phyloP scores from a whole-genome alignment of 1,140 invertebrate genomes.

The Tetramorium simillimum region DNA sequence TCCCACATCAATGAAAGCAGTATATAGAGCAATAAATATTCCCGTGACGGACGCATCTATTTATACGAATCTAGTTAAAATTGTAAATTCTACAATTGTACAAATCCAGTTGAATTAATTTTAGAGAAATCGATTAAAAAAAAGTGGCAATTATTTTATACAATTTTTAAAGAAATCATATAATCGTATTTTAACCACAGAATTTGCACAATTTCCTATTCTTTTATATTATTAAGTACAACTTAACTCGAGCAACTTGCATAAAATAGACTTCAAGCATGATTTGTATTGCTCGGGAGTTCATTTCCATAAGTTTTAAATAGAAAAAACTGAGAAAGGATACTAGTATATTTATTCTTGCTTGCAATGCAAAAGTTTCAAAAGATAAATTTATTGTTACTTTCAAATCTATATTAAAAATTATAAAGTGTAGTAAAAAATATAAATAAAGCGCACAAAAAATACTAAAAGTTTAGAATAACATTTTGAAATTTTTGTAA shows the following conservation, averaged over 20 bases:
- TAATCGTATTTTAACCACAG: neutral
- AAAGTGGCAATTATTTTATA: neutral
- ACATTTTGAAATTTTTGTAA: neutral
- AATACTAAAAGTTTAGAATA: neutral
- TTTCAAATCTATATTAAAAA: neutral
- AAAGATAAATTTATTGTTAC: neutral
- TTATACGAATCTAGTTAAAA: neutral
- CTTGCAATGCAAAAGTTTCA: neutral
- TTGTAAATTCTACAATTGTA: neutral
- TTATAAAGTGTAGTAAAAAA: neutral
- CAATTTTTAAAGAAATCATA: neutral
- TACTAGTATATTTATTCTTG: neutral
- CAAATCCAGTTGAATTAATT: neutral
- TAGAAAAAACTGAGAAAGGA: neutral
- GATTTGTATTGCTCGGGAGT: conserved; percentile 7
- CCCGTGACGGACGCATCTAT: neutral
- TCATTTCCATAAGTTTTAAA: conserved; percentile 30
- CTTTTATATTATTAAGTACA: conserved; percentile 3
- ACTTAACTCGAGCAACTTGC: neutral
- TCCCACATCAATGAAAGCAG: neutral
- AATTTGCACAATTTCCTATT: conserved; percentile 26
- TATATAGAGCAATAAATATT: neutral
- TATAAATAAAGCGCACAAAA: neutral
- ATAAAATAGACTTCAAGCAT: conserved; percentile 20
- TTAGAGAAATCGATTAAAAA: neutral